Evolutionary conservation across 2,113 vertebrate genomes (phyloP).

Genomic region (Ariopsis seemanni): DNA sequence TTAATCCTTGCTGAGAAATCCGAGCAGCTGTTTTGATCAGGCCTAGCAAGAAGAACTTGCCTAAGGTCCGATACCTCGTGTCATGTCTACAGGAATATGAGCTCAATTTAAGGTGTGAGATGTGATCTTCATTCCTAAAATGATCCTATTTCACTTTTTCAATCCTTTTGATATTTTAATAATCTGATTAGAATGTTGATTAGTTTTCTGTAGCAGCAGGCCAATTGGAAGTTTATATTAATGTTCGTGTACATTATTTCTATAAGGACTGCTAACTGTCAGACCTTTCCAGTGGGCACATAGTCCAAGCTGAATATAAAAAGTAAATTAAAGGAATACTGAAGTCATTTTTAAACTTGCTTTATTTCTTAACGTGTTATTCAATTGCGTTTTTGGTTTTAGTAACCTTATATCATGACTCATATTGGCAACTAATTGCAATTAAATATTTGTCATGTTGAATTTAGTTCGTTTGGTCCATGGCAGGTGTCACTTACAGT

Average conservation of each 20-base stretch:
- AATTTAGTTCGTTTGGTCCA: no score
- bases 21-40: conserved; percentile 16
- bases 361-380: no score
- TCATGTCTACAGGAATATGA: background rate
- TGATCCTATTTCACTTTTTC: background rate
- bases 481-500: no score
- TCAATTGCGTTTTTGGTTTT: no score
- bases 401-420: no score
- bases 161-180: background rate
- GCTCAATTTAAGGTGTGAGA: background rate
- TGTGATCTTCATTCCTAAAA: background rate
- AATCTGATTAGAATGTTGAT: background rate
- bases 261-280: background rate
- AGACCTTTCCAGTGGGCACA: background rate
- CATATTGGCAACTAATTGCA: no score
- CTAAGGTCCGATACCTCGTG: background rate
- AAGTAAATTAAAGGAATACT: background rate
- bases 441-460: no score
- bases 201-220: background rate
- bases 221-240: background rate
- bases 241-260: background rate
- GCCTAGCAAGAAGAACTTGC: background rate
- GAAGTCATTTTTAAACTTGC: no score
- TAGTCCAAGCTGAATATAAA: background rate
- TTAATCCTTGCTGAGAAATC: background rate